phyloP scores from a whole-genome alignment of 2,113 vertebrate genomes.

The Pica pica region DNA sequence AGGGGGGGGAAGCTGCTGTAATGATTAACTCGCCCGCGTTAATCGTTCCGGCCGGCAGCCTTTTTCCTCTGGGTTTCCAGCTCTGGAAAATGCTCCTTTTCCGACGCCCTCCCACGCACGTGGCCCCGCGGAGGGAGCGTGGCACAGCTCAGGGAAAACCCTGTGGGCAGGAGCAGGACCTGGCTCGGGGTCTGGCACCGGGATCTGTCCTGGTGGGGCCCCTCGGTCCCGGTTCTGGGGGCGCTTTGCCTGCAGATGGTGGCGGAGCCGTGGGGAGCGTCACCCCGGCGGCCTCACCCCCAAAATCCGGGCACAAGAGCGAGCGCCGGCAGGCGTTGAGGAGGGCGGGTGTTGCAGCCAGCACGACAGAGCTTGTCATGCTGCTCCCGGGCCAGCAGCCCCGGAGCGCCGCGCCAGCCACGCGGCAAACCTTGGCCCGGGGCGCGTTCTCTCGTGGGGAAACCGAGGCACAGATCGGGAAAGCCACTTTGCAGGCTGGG shows the following conservation, averaged over 20 bases:
- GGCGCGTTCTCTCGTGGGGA: not conserved
- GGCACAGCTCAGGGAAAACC: not conserved
- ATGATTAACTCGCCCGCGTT: slow-evolving; percentile 35
- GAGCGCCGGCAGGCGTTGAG: not conserved
- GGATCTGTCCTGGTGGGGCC: not conserved
- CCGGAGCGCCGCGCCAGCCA: not conserved
- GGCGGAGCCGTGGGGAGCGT: not conserved
- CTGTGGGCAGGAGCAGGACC: not conserved
- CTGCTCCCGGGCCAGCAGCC: not conserved
- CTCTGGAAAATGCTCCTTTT: slow-evolving; percentile 12
- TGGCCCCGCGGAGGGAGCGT: not conserved
- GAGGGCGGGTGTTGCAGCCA: not conserved
- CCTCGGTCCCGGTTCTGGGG: not conserved
- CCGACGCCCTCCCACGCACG: not conserved
- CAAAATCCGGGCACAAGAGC: not conserved
- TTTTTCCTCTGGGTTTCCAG: slow-evolving; percentile 23
- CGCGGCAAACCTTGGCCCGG: slow-evolving; percentile 10
- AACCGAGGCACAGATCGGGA: not conserved
- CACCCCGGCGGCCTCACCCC: not conserved
- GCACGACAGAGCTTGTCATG: not conserved
- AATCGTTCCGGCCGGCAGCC: not conserved
- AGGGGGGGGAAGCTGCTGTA: not conserved
- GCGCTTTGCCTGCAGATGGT: not conserved
- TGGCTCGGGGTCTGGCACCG: not conserved
- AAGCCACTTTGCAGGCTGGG: not conserved